Base-by-base conservation (phyloP, 2,888 invertebrate species). In the Meandrusa payeni region DNA sequence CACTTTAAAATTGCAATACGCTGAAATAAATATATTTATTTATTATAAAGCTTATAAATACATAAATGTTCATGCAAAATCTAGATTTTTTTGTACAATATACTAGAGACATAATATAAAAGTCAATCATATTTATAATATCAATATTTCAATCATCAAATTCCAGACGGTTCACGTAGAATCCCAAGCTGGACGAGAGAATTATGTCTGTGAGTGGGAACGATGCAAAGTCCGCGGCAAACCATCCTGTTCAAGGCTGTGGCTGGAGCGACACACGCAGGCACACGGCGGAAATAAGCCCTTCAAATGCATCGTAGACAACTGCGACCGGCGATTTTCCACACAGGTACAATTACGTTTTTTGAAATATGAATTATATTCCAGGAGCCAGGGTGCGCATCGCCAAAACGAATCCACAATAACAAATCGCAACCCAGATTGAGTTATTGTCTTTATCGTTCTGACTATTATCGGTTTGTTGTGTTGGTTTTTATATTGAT, bases 201-300 rank as follows among this genome's bases (percentile, higher is more conserved):
- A 94, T 66, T 97, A 95, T 78, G 93, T 95, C 34, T 98, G 98
- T 72, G 90, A 96, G 41, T 98, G 98, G 98, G 90, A 93, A 60
- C 95, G 94, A 36, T 98, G 98, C 88, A 98, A 98, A 76, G 98
- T 98, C 26, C 97, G 95, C 69, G 95, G 96, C 54, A 94, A 95
- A 71, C 93, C 94, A 20, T 97, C 97, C 4, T 97, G 97, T 70
- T 97, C 97, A 3, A 90, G 95, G 41, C 93, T 96, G 41, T 98
- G 98, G 98, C 86, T 98, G 54, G 97, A 97, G 74, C 90, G 97
- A 31, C 98, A 98, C 81, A 95, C 97, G 28, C 86, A 97, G 33
- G 94, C 94, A 0, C 98, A 98, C 79, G 94, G 95, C 43, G 96
- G 96, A 28, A 96, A 95, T 79, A 97, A 97, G 74, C 97, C 97